A percentile compares a stretch with the other conserved stretches of the same genome.
Evolutionary conservation across 2,888 invertebrate species (phyloP).

Genomic region (Polyploca ridens): DNA sequence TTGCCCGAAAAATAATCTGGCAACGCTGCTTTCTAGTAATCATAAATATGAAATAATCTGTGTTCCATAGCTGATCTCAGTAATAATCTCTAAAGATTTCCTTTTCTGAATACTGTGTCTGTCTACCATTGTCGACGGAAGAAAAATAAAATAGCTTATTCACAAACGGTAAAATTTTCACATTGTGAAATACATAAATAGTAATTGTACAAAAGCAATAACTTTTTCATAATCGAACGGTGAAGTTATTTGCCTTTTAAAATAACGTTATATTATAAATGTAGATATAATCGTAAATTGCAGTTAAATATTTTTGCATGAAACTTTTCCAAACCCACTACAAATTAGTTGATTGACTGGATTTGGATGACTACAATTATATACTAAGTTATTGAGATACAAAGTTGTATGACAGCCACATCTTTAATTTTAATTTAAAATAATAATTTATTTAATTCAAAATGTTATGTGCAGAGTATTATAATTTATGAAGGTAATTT

Average conservation of each 20-base stretch:
- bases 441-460: not conserved
- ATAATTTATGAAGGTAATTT: not conserved
- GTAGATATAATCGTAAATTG: not conserved
- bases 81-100: not conserved
- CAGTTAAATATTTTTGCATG: too few relatives aligned
- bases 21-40: not conserved
- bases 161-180: not conserved
- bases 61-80: not conserved
- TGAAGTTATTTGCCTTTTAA: not conserved
- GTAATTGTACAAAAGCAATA: slow-evolving; percentile 2
- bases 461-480: not conserved
- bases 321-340: not conserved
- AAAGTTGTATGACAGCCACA: not conserved
- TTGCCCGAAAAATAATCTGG: too few relatives aligned
- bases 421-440: not conserved
- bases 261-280: slow-evolving; percentile 3
- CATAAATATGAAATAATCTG: not conserved
- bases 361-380: too few relatives aligned
- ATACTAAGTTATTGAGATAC: not conserved
- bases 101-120: not conserved
- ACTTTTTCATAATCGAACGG: slow-evolving; percentile 1
- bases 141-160: not conserved
- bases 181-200: not conserved
- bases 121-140: not conserved
- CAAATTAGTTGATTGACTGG: too few relatives aligned